Conservation (phyloP, 1,140 invertebrate genomes). For the Tetragnatha versicolor region DNA sequence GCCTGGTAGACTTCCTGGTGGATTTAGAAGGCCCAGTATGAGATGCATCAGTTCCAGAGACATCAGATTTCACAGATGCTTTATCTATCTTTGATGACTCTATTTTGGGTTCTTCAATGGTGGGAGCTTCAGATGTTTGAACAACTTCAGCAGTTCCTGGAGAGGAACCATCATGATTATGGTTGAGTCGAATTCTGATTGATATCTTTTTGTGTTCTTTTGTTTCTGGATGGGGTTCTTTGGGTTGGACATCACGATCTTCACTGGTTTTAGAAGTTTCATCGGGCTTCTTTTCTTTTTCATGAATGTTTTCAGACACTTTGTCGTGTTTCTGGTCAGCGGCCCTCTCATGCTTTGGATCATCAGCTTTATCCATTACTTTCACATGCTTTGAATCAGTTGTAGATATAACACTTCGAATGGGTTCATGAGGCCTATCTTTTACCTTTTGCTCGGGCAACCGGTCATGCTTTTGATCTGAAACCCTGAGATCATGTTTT, state of each 20-base stretch:
- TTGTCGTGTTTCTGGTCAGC: constrained; percentile 5
- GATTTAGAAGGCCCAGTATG: constrained; percentile 45
- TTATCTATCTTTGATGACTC: constrained; percentile 37
- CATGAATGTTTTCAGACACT: constrained; percentile 7
- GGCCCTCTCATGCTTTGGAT: neutral
- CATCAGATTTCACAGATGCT: constrained; percentile 9
- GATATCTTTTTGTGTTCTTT: constrained; percentile 58
- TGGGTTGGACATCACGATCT: constrained; percentile 20
- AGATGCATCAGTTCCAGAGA: neutral
- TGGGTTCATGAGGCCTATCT: neutral
- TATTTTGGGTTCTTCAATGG: constrained; percentile 54
- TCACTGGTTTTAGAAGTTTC: neutral
- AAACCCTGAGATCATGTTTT: constrained; percentile 7
- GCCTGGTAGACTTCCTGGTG: constrained; percentile 76
- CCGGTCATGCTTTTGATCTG: constrained; percentile 2
- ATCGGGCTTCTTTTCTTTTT: constrained; percentile 43
- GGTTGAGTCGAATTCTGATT: constrained; percentile 58
- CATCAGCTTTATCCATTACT: neutral
- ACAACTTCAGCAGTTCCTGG: constrained; percentile 56
- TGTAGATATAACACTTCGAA: neutral
- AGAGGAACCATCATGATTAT: constrained; percentile 48
- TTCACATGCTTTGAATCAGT: constrained; percentile 13
- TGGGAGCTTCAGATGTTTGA: constrained; percentile 56
- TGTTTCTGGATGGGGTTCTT: constrained; percentile 58
- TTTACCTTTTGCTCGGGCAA: constrained; percentile 1